These are phyloP conservation scores for Acromyrmex charruanus DNA, from an alignment of 1,140 invertebrate genomes.

Conservation along the genomic window DNA sequence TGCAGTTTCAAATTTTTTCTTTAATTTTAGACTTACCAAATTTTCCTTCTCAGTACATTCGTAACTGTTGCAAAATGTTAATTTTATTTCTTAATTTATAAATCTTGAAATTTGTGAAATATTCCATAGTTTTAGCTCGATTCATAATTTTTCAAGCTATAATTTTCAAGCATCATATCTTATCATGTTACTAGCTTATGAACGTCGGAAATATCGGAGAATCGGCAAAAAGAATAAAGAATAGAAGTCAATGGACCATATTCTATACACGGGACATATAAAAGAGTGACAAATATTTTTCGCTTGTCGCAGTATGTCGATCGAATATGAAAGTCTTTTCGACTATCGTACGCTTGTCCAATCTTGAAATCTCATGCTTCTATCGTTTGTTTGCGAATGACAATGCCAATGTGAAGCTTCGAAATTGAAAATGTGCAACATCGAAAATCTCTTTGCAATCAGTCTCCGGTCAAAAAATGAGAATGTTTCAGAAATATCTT, in stretches of 20 bases:
- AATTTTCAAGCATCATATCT: background rate
- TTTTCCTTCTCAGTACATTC: no score
- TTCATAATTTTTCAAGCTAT: background rate
- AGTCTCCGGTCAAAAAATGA: background rate
- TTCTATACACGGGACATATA: background rate
- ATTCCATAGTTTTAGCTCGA: background rate
- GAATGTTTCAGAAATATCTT: background rate
- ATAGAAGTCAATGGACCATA: background rate
- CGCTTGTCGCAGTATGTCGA: slow-evolving; percentile 16
- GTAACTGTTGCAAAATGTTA: no score
- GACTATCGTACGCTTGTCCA: slow-evolving; percentile 47
- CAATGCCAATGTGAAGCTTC: slow-evolving; percentile 15
- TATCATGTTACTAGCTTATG: slow-evolving; percentile 4
- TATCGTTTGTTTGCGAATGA: slow-evolving; percentile 30
- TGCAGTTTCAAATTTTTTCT: no score
- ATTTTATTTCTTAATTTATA: background rate
- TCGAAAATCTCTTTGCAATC: background rate
- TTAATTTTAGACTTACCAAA: no score
- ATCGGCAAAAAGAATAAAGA: slow-evolving; percentile 14
- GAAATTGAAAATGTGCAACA: slow-evolving; percentile 46
- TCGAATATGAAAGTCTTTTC: slow-evolving; percentile 41
- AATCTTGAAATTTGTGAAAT: background rate
- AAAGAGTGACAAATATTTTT: slow-evolving; percentile 48
- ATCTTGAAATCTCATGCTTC: slow-evolving; percentile 30
- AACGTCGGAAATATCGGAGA: slow-evolving; percentile 13